A percentile compares a stretch with the other conserved stretches of the same genome.
phyloP scores from a whole-genome alignment of 1,140 invertebrate genomes.

The Hydropsyche tenuis region DNA sequence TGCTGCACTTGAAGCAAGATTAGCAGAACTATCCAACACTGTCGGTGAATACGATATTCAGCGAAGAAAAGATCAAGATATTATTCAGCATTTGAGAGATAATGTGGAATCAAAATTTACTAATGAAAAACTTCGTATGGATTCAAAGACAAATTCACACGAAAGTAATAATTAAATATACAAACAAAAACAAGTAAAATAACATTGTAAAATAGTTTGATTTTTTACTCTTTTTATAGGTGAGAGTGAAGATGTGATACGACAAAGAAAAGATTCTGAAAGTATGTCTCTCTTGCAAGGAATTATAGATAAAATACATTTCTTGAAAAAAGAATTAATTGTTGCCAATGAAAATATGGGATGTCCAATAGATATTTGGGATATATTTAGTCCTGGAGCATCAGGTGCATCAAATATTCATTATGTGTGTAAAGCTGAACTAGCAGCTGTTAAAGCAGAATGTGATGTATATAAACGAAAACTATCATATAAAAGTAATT shows the following conservation, averaged over 20 bases:
- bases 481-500: conserved; percentile 40
- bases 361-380: conserved; percentile 63
- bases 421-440: conserved; percentile 57
- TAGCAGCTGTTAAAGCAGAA: conserved; percentile 56
- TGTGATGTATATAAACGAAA: conserved; percentile 55
- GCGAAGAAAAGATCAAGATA: conserved; percentile 75
- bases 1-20: conserved; percentile 74
- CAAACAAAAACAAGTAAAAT: too few relatives aligned
- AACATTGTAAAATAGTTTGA: too few relatives aligned
- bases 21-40: conserved; percentile 81
- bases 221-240: neutral
- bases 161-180: conserved; percentile 25
- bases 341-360: conserved; percentile 63
- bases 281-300: conserved; percentile 60
- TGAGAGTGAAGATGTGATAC: neutral
- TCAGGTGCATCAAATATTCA: conserved; percentile 56
- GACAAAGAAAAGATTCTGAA: conserved; percentile 27
- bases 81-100: conserved; percentile 76
- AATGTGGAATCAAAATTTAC: conserved; percentile 49
- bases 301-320: conserved; percentile 65
- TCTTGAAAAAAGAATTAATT: conserved; percentile 64
- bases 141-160: neutral
- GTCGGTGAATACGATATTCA: conserved; percentile 80
- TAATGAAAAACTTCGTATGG: neutral
- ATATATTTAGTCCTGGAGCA: conserved; percentile 59